phyloP scores from a whole-genome alignment of 2,888 invertebrate species.

The Polyommatus iphigenia region DNA sequence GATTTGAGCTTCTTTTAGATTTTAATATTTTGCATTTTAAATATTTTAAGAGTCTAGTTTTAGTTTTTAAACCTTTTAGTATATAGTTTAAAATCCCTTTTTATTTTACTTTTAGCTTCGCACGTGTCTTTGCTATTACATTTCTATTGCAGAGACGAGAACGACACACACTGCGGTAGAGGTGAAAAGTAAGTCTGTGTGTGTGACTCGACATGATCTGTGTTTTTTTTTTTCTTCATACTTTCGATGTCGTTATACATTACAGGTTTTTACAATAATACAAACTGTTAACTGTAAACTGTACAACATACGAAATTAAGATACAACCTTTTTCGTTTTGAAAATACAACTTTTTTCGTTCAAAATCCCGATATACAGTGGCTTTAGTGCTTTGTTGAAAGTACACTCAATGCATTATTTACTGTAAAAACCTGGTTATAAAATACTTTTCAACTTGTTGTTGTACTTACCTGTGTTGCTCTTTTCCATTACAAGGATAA shows the following conservation, averaged over 20 bases:
- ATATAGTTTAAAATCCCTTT: constrained; percentile 4
- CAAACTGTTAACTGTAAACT: not conserved
- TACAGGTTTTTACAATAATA: constrained; percentile 13
- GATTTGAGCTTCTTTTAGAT: not conserved
- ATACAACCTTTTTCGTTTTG: not conserved
- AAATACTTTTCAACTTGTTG: too few relatives aligned
- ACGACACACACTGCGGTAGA: constrained; percentile 41
- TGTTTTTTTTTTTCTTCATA: constrained; percentile 1
- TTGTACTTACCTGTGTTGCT: not conserved
- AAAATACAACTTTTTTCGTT: too few relatives aligned
- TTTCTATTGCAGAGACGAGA: constrained; percentile 44
- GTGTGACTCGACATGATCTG: constrained; percentile 31
- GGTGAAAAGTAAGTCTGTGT: constrained; percentile 43
- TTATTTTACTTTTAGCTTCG: constrained; percentile 38
- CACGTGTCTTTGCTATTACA: constrained; percentile 43
- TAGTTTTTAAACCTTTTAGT: not conserved
- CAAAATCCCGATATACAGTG: too few relatives aligned
- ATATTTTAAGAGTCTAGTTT: constrained; percentile 9
- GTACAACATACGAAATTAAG: not conserved
- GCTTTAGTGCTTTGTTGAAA: too few relatives aligned
- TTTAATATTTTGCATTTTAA: not conserved
- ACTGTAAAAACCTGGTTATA: not conserved
- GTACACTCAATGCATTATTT: too few relatives aligned
- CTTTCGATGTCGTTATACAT: not conserved
- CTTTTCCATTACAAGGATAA: not conserved